These are phyloP conservation scores for Drosophila greeni DNA, from an alignment of 2,888 invertebrate genomes.

Conservation along the genomic window DNA sequence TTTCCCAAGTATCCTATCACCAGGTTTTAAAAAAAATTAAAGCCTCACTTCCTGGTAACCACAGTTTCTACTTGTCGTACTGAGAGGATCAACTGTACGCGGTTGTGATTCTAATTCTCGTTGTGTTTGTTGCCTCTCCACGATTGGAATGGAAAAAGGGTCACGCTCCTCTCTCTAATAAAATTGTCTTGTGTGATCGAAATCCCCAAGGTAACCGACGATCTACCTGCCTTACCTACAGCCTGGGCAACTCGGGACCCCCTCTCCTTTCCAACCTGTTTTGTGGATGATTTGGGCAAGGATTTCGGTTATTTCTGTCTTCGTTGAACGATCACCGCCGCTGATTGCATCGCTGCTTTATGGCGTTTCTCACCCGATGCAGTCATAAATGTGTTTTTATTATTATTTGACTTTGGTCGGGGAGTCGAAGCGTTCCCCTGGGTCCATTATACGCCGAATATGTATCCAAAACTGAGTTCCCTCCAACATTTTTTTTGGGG, in stretches of 20 bases:
- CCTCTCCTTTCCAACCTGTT: conserved; percentile 57
- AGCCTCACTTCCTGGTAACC: neutral
- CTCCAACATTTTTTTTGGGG: conserved; percentile 26
- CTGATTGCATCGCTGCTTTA: conserved; percentile 41
- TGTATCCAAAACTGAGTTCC: conserved; percentile 50
- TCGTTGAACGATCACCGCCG: conserved; percentile 27
- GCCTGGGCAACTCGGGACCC: conserved; percentile 14
- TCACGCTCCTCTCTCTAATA: conserved; percentile 59
- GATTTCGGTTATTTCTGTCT: conserved; percentile 26
- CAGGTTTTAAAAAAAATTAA: neutral
- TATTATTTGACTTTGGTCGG: conserved; percentile 53
- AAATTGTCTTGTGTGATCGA: conserved; percentile 72
- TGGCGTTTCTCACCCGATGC: conserved; percentile 61
- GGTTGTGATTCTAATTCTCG: conserved; percentile 14
- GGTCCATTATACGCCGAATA: conserved; percentile 38
- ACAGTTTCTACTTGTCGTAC: neutral
- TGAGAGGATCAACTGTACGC: conserved; percentile 56
- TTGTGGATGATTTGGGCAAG: conserved; percentile 55
- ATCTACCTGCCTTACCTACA: conserved; percentile 45
- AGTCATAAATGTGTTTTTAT: conserved; percentile 71
- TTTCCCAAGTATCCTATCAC: too few relatives aligned
- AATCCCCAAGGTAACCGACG: conserved; percentile 48
- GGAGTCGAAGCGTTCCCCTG: conserved; percentile 22
- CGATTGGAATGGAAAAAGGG: conserved; percentile 48
- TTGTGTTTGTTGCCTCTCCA: conserved; percentile 18